Evolutionary conservation across 2,888 invertebrate genomes (phyloP).

Genomic region (Athrips mouffetella): DNA sequence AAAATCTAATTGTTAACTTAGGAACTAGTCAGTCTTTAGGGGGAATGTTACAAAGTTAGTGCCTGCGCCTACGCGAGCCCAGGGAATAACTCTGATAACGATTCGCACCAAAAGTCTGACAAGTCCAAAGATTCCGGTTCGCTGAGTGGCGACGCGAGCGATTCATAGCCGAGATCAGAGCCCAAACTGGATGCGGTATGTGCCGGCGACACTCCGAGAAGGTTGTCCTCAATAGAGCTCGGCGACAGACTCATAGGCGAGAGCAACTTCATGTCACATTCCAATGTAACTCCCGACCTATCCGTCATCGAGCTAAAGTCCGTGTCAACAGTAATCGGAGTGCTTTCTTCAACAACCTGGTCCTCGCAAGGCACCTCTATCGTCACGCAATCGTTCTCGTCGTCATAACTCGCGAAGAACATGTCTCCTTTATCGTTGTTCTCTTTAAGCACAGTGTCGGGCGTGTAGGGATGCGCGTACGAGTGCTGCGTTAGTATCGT

Average conservation of each 20-base stretch:
- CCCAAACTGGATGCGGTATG: conserved; percentile 68
- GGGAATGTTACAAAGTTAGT: conserved; percentile 46
- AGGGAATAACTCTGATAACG: conserved; percentile 88
- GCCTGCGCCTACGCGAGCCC: conserved; percentile 77
- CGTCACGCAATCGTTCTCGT: conserved; percentile 84
- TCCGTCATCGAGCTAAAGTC: conserved; percentile 48
- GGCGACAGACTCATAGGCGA: conserved; percentile 67
- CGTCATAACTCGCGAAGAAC: conserved; percentile 85
- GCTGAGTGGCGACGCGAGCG: conserved; percentile 68
- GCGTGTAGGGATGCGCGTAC: conserved; percentile 70
- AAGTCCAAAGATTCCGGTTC: conserved; percentile 68
- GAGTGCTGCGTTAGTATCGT: conserved; percentile 73
- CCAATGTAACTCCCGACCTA: conserved; percentile 46
- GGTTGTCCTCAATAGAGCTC: conserved; percentile 51
- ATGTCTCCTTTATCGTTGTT: conserved; percentile 76
- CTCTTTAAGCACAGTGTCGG: conserved; percentile 45
- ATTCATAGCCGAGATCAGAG: conserved; percentile 72
- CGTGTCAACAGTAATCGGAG: conserved; percentile 46
- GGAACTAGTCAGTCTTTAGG: conserved; percentile 73
- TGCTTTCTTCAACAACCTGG: conserved; percentile 57
- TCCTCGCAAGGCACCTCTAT: conserved; percentile 83
- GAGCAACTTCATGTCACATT: conserved; percentile 65
- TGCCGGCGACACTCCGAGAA: conserved; percentile 60
- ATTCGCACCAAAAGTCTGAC: conserved; percentile 85
- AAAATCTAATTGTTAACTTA: conserved; percentile 35